These are phyloP conservation scores for Lypha dubia DNA, from an alignment of 2,888 invertebrate genomes.

Conservation along the genomic window DNA sequence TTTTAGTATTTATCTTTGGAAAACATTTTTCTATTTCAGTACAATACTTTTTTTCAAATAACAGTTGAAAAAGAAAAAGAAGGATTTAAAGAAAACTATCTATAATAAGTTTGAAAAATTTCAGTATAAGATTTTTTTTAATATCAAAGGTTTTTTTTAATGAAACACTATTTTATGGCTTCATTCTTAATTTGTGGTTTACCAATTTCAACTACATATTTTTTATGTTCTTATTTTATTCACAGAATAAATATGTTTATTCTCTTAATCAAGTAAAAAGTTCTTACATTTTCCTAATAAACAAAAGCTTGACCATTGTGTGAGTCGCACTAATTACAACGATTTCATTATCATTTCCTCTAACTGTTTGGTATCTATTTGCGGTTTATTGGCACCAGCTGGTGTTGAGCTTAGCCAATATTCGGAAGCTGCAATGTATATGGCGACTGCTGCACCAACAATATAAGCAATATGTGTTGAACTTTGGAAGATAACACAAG, in stretches of 20 bases:
- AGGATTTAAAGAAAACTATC: neutral
- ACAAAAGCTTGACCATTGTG: conserved; percentile 2
- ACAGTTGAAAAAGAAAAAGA: neutral
- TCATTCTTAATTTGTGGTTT: conserved; percentile 15
- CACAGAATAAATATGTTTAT: conserved; percentile 78
- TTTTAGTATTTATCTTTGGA: no score
- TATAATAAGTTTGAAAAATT: no score
- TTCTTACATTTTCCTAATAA: conserved; percentile 50
- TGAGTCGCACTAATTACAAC: conserved; percentile 74
- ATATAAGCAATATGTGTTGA: conserved; percentile 90
- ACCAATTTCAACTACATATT: conserved; percentile 1
- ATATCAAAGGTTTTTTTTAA: neutral
- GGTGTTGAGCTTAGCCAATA: conserved; percentile 86
- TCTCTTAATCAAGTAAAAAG: conserved; percentile 27
- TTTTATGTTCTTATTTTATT: conserved; percentile 75
- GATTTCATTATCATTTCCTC: conserved; percentile 83
- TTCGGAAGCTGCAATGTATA: conserved; percentile 93
- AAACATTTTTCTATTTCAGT: neutral
- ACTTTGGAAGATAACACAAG: conserved; percentile 92
- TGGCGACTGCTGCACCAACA: conserved; percentile 90
- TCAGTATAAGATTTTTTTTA: neutral
- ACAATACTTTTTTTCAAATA: neutral
- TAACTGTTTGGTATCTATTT: conserved; percentile 81
- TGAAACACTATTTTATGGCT: neutral
- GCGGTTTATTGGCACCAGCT: conserved; percentile 78